Evolutionary conservation across 1,140 invertebrate species (phyloP).

Genomic region (Brachystomella parvula): DNA sequence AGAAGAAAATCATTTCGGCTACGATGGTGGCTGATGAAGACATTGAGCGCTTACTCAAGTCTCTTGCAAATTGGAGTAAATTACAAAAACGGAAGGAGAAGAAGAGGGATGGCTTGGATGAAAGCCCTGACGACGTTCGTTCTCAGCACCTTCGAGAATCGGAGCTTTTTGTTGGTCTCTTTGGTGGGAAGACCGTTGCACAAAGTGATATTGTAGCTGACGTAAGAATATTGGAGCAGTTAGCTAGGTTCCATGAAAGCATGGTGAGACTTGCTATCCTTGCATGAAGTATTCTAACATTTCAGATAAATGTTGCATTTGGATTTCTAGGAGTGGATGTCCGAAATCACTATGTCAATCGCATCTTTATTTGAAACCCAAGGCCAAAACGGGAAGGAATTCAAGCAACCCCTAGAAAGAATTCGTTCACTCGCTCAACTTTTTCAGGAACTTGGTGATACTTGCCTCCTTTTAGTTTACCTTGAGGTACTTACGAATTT

Average conservation of each 20-base stretch:
- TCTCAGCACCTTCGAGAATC: slow-evolving; percentile 79
- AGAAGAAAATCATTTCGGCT: slow-evolving; percentile 72
- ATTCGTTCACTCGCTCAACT: slow-evolving; percentile 58
- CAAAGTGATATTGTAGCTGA: slow-evolving; percentile 75
- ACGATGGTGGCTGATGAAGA: slow-evolving; percentile 91
- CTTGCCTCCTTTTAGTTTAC: slow-evolving; percentile 81
- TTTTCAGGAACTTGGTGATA: slow-evolving; percentile 81
- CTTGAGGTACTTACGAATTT: slow-evolving; percentile 58
- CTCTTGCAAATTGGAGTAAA: slow-evolving; percentile 72
- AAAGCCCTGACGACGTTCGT: slow-evolving; percentile 66
- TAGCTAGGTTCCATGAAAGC: slow-evolving; percentile 85
- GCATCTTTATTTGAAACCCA: slow-evolving; percentile 16
- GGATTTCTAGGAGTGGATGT: slow-evolving; percentile 59
- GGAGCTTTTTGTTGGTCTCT: slow-evolving; percentile 76
- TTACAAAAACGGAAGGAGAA: slow-evolving; percentile 51
- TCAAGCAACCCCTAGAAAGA: slow-evolving; percentile 28
- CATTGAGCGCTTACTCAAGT: slow-evolving; percentile 61
- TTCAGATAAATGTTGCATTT: slow-evolving; percentile 11
- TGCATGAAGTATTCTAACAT: slow-evolving; percentile 3
- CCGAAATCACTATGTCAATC: slow-evolving; percentile 35
- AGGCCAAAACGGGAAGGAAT: slow-evolving; percentile 5
- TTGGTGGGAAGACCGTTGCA: slow-evolving; percentile 42
- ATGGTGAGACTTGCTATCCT: slow-evolving; percentile 53
- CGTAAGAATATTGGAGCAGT: slow-evolving; percentile 63
- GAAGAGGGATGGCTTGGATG: slow-evolving; percentile 49